Conservation (phyloP, 2,888 invertebrate genomes). For the Drosophila atripex region DNA sequence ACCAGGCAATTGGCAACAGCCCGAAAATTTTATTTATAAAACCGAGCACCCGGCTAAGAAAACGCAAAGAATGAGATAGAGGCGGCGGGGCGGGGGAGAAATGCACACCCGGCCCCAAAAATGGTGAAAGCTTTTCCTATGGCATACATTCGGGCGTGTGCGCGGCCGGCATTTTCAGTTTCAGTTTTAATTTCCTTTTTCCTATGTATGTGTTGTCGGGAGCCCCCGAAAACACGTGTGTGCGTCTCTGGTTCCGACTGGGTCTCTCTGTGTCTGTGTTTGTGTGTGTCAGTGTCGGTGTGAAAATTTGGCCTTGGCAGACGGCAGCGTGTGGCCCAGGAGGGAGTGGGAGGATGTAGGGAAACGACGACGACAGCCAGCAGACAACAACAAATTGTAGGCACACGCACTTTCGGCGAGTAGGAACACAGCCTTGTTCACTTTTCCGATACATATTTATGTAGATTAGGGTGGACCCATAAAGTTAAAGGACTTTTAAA, state of each 20-base stretch:
- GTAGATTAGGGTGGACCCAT: conserved; percentile 21
- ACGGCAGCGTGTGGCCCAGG: conserved; percentile 34
- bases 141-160: conserved; percentile 70
- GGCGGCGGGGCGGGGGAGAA: neutral
- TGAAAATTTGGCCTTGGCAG: conserved; percentile 78
- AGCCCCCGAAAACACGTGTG: conserved; percentile 60
- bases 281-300: conserved; percentile 57
- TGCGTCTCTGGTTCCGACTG: conserved; percentile 37
- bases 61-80: conserved; percentile 7
- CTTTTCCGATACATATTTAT: conserved; percentile 30
- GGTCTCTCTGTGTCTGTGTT: conserved; percentile 9
- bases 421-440: conserved; percentile 46
- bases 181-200: conserved; percentile 81
- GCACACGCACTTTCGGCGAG: conserved; percentile 61
- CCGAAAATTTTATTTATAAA: conserved; percentile 77
- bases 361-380: conserved; percentile 57
- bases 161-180: conserved; percentile 76
- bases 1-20: conserved; percentile 76
- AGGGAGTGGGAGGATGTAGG: conserved; percentile 16
- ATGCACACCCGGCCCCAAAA: conserved; percentile 38
- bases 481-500: neutral
- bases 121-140: conserved; percentile 36
- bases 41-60: conserved; percentile 74
- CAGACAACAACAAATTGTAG: conserved; percentile 64
- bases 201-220: conserved; percentile 69